Conservation (phyloP, 2,113 vertebrate genomes). For the Tympanuchus pallidicinctus region DNA sequence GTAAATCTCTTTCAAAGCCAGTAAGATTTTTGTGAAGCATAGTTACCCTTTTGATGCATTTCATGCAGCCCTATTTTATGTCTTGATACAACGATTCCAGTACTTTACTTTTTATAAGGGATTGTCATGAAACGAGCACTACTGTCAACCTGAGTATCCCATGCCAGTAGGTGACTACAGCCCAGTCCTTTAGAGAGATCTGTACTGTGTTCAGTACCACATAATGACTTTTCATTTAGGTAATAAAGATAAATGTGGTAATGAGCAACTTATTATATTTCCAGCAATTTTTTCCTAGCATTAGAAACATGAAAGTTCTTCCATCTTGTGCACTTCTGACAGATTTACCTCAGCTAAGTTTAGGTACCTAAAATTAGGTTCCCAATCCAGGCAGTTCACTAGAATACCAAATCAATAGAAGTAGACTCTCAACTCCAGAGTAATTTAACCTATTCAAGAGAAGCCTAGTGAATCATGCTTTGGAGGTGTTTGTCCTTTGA, state of each 20-base stretch:
- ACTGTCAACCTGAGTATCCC: background rate
- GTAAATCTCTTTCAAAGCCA: conserved; percentile 17
- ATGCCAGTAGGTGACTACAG: background rate
- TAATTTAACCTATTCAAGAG: background rate
- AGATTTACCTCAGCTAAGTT: background rate
- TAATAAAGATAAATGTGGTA: background rate
- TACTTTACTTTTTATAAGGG: background rate
- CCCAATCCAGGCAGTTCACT: background rate
- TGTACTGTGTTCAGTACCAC: background rate
- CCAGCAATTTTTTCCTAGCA: background rate
- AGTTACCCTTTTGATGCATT: background rate
- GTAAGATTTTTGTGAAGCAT: background rate
- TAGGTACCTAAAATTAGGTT: background rate
- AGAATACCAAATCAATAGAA: background rate
- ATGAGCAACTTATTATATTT: background rate
- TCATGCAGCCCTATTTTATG: background rate
- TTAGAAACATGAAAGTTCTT: background rate
- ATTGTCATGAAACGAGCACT: background rate
- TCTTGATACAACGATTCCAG: background rate
- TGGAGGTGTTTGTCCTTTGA: background rate
- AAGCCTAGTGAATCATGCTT: background rate
- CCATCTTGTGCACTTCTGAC: background rate
- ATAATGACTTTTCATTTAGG: background rate
- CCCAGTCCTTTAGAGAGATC: background rate
- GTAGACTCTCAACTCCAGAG: background rate